A percentile compares a stretch with the other conserved stretches of the same genome.
phyloP scores from a whole-genome alignment of 37 sponge, comb jelly and placozoan genomes.

The Spongilla lacustris region DNA sequence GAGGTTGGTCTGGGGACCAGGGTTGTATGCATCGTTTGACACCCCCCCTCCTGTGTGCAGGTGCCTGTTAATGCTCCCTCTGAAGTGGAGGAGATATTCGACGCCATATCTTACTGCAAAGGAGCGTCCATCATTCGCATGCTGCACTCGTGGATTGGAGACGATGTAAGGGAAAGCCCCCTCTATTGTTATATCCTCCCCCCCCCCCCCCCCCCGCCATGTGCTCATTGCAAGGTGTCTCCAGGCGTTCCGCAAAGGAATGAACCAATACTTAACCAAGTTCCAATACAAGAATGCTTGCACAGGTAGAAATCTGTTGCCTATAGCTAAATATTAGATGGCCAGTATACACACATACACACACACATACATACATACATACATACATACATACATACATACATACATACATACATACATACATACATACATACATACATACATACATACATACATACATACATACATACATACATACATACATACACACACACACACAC shows the following conservation, averaged over 20 bases:
- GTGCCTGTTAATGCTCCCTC: slow-evolving; percentile 76
- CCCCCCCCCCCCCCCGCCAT: not conserved
- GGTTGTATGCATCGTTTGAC: too few relatives aligned
- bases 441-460: too few relatives aligned
- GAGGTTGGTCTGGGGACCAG: slow-evolving; percentile 43
- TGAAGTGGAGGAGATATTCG: slow-evolving; percentile 88
- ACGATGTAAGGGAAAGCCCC: slow-evolving; percentile 42
- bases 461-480: too few relatives aligned
- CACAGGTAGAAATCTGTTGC: slow-evolving; percentile 38
- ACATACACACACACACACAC: too few relatives aligned
- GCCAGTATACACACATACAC: not conserved
- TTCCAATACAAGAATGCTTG: slow-evolving; percentile 61
- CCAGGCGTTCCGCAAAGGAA: slow-evolving; percentile 71
- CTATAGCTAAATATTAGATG: too few relatives aligned
- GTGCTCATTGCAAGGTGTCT: not conserved
- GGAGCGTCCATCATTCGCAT: slow-evolving; percentile 86
- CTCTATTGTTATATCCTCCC: too few relatives aligned
- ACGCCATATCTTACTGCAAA: slow-evolving; percentile 87
- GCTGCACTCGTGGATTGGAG: slow-evolving; percentile 84
- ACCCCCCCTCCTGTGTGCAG: slow-evolving; percentile 13
- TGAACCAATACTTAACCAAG: slow-evolving; percentile 74
- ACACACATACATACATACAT: too few relatives aligned
- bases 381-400: too few relatives aligned
- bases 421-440: too few relatives aligned
- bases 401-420: too few relatives aligned